phyloP scores from a whole-genome alignment of 2,113 vertebrate genomes.

The Bufo bufo region DNA sequence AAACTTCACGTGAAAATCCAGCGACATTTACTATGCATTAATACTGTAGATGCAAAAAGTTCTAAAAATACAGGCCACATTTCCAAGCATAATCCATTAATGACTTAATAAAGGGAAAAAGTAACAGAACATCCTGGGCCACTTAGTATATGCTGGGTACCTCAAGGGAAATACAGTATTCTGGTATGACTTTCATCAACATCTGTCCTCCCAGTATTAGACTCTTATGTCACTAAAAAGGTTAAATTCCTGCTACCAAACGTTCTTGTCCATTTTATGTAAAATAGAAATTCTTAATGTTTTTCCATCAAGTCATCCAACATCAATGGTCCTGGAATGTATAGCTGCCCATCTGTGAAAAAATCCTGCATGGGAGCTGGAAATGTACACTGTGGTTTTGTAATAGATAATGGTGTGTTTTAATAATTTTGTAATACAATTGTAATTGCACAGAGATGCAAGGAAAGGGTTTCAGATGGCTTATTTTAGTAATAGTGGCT shows the following conservation, averaged over 20 bases:
- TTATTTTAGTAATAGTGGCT: too few species aligned
- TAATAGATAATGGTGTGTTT: neutral
- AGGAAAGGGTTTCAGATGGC: neutral
- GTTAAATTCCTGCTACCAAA: conserved; percentile 1
- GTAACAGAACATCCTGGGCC: conserved; percentile 19
- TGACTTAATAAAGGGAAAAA: neutral
- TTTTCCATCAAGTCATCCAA: conserved; percentile 18
- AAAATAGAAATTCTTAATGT: neutral
- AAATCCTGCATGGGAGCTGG: neutral
- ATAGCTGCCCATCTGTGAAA: neutral
- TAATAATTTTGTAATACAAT: neutral
- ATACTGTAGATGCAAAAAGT: neutral
- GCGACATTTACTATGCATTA: neutral
- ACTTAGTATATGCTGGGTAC: neutral
- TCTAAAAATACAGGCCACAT: neutral
- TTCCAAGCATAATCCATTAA: neutral
- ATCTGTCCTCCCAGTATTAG: neutral
- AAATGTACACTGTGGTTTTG: too few species aligned
- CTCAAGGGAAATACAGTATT: neutral
- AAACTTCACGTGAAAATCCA: too few species aligned
- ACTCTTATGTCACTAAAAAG: conserved; percentile 7
- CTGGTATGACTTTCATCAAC: neutral
- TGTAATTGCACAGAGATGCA: neutral
- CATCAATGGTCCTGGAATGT: neutral
- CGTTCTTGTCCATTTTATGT: neutral